Evolutionary conservation across 2,888 invertebrate genomes (phyloP).

Genomic region (Myopa testacea): DNA sequence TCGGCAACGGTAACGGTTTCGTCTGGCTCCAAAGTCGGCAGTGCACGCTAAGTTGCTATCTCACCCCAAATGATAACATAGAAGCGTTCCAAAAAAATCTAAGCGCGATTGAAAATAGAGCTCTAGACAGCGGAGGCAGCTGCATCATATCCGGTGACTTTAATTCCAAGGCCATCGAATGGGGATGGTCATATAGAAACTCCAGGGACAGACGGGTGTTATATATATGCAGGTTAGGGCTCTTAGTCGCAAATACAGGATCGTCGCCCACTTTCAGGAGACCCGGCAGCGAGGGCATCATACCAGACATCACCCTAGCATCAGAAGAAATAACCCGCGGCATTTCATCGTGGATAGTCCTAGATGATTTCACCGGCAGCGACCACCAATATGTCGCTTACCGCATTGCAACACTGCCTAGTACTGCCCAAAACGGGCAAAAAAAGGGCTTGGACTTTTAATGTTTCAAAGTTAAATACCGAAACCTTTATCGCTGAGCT

Average conservation of each 20-base stretch:
- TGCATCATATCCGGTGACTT: conserved; percentile 21
- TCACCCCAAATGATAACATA: conserved; percentile 32
- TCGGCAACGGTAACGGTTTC: conserved; percentile 22
- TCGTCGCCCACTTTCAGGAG: too few species aligned
- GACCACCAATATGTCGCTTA: too few species aligned
- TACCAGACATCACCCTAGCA: too few species aligned
- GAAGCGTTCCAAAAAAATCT: conserved; percentile 29
- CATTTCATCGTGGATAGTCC: too few species aligned
- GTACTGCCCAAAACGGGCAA: too few species aligned
- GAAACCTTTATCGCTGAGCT: conserved; percentile 1
- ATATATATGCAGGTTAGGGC: too few species aligned
- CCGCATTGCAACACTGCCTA: too few species aligned
- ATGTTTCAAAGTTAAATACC: conserved; percentile 29
- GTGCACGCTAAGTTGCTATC: conserved; percentile 25
- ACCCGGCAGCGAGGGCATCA: background rate
- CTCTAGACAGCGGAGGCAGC: background rate
- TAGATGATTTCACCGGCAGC: too few species aligned
- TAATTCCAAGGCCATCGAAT: conserved; percentile 28
- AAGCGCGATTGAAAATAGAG: conserved; percentile 2
- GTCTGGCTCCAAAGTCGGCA: conserved; percentile 27
- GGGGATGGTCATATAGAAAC: background rate
- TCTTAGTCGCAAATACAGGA: too few species aligned
- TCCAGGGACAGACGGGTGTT: background rate
- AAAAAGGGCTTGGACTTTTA: background rate
- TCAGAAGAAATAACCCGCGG: too few species aligned